Base-by-base conservation (phyloP, 2,113 vertebrate species). In the Nycticorax nycticorax region DNA sequence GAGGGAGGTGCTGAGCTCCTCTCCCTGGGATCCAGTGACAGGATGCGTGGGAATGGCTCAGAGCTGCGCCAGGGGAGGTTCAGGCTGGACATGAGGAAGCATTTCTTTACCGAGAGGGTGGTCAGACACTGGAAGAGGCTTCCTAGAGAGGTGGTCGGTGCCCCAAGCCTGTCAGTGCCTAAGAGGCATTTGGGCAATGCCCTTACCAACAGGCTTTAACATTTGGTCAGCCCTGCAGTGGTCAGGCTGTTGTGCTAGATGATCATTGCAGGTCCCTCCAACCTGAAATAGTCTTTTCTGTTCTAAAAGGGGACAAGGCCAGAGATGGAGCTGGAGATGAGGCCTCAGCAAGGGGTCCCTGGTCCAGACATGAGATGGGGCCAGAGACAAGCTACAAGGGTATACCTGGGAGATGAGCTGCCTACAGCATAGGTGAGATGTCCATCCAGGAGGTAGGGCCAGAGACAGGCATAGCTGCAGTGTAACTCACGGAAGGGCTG, bases 111-210 rank as follows among this genome's bases (percentile, higher is more conserved):
- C 1, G 1, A 53, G 33, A 45, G 8, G 1, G 5, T 33, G 27
- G 21, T 69, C 16, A 53, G 32, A 78, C 33, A 14, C 33, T 55
- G 33, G 6, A 55, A 55, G 18, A 78, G 56, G 22, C 12, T 71
- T 71, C 33, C 9, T 47, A 15, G 56, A 45, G 47, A 28, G 14
- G 28, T 19, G 12, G 12, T 14, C 0, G 0, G 30, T 72, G n/a
- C 12, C 20, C 22, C 16, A 41, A 33, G 8, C 9, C 35, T 35
- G 35, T 57, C 43, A 26, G 30, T 52, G 14, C 5, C 43, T 39
- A 53, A 26, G 32, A 50, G 13, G 11, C 26, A 26, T 81, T 81
- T 73, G 26, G 17, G 19, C 43, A 81, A 12, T 50, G 30, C 2
- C 14, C 30, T 74, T 74, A 66, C 48, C 15, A 37, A 33, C 15